These are phyloP conservation scores for Nemotelus nigrinus DNA, from an alignment of 2,888 invertebrate genomes.

Conservation along the genomic window DNA sequence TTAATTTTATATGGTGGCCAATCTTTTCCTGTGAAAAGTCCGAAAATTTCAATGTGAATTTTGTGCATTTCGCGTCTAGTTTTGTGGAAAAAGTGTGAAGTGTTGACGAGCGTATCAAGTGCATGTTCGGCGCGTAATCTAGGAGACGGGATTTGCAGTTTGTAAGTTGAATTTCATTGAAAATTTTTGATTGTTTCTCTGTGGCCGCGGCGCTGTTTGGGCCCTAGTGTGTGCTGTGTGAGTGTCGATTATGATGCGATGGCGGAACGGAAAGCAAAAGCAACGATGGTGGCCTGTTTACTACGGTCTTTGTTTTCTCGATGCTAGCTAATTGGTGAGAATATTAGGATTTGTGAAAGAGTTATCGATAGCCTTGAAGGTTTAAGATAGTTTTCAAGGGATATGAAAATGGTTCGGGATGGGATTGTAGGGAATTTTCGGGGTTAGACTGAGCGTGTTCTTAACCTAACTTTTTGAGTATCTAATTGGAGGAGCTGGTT, in stretches of 20 bases:
- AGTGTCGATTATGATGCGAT: conserved; percentile 32
- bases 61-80: conserved; percentile 24
- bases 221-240: too few relatives aligned
- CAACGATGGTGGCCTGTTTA: conserved; percentile 42
- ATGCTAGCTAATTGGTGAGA: neutral
- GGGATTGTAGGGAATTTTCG: neutral
- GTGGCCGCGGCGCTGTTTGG: neutral
- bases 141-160: neutral
- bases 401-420: neutral
- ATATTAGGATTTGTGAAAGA: neutral
- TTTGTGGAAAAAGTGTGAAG: conserved; percentile 1
- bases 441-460: neutral
- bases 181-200: conserved; percentile 33
- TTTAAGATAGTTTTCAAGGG: neutral
- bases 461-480: conserved; percentile 33
- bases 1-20: conserved; percentile 41
- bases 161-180: conserved; percentile 45
- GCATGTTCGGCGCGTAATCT: conserved; percentile 15
- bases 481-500: conserved; percentile 20
- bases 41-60: neutral
- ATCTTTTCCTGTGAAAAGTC: neutral
- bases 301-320: conserved; percentile 36
- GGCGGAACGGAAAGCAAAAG: conserved; percentile 14
- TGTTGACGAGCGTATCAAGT: conserved; percentile 4
- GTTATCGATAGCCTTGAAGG: neutral